Evolutionary conservation across 35 echinoderm and acorn worm species (phyloP).

Genomic region (Apostichopus parvimensis): DNA sequence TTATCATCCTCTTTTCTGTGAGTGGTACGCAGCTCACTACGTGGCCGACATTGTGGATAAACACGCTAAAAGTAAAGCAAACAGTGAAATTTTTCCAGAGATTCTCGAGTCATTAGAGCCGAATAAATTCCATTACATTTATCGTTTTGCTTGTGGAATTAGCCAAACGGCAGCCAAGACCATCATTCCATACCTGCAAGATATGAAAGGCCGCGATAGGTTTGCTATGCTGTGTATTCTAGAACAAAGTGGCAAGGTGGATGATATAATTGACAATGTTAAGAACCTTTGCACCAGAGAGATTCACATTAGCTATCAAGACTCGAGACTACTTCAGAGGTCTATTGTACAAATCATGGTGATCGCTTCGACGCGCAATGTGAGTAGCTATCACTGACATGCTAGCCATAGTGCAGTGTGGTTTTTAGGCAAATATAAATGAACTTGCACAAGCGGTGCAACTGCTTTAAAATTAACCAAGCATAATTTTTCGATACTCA

Average conservation of each 20-base stretch:
- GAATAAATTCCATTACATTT: neutral
- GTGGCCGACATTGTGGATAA: neutral
- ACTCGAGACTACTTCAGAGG: neutral
- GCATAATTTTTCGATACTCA: no score
- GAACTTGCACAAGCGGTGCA: no score
- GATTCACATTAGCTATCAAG: neutral
- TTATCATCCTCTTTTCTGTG: constrained; percentile 12
- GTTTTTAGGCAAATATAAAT: no score
- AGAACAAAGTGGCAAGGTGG: neutral
- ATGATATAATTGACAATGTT: neutral
- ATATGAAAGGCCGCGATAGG: neutral
- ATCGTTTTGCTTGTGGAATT: neutral
- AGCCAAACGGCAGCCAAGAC: neutral
- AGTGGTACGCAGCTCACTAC: constrained; percentile 20
- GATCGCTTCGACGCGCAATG: neutral
- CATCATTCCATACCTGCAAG: neutral
- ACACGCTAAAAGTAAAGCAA: neutral
- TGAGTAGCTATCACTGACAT: neutral
- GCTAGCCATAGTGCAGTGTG: no score
- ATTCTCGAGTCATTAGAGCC: neutral
- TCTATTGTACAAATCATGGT: neutral
- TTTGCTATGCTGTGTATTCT: neutral
- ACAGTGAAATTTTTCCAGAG: neutral
- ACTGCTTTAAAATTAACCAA: no score
- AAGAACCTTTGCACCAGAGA: neutral